Evolutionary conservation across 2,888 invertebrate genomes (phyloP).

Genomic region (Metopia argyrocephala): DNA sequence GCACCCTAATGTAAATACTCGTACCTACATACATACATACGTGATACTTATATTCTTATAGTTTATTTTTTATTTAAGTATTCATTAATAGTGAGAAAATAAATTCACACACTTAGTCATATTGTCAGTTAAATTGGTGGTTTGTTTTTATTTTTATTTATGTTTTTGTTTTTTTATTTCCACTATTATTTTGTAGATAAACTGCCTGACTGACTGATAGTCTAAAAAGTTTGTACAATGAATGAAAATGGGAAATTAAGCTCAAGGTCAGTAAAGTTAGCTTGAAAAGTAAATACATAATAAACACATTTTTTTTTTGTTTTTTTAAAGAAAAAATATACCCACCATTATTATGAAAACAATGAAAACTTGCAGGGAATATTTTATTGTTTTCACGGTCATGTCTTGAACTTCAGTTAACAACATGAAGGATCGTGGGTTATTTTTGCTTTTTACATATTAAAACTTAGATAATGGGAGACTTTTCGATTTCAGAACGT

Average conservation of each 20-base stretch:
- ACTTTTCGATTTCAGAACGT: slow-evolving; percentile 32
- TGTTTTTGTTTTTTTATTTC: not conserved
- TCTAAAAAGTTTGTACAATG: slow-evolving; percentile 1
- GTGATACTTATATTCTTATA: not conserved
- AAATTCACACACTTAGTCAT: slow-evolving; percentile 22
- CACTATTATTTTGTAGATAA: not conserved
- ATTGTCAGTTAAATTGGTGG: slow-evolving; percentile 31
- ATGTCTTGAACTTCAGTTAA: slow-evolving; percentile 55
- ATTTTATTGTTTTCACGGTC: slow-evolving; percentile 52
- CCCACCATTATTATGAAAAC: slow-evolving; percentile 54
- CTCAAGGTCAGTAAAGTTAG: slow-evolving; percentile 63
- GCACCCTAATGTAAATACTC: too few species aligned
- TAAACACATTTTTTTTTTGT: too few species aligned
- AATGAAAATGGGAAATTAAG: slow-evolving; percentile 64
- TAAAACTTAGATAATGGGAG: slow-evolving; percentile 26
- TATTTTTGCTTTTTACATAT: slow-evolving; percentile 34
- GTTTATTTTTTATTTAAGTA: not conserved
- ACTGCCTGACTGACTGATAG: not conserved
- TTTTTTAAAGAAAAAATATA: not conserved
- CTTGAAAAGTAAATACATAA: slow-evolving; percentile 36
- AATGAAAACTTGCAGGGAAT: slow-evolving; percentile 52
- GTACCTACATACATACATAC: too few species aligned
- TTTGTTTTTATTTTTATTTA: slow-evolving; percentile 6
- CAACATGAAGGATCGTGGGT: slow-evolving; percentile 44
- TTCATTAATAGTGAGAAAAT: slow-evolving; percentile 16